Evolutionary conservation across 2,888 invertebrate species (phyloP), one percentile per base, ranked within the genome.

Genomic region (Spodoptera picta): DNA sequence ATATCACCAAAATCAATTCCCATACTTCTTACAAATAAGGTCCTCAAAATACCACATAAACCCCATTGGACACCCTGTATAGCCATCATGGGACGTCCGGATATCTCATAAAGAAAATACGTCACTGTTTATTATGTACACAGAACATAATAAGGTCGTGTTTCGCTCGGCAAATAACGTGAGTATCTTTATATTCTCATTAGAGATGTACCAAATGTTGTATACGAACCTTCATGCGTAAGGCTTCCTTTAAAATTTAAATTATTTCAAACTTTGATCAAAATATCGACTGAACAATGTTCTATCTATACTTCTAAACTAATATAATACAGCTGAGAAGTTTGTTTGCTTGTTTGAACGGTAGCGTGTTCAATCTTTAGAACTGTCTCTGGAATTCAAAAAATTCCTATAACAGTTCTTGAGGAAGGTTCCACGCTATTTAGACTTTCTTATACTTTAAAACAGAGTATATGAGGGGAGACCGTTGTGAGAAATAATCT

Each of bases 141-240:
- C 53, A n/a, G 72, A 75, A 72, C 59, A 76, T 73, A 73, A 73
- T 76, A 76, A 73, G 76, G 56, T 19, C 46, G 19, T 45, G 49
- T 12, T 31, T 60, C 49, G 14, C 36, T 46, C 56, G 56, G 60
- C 43, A 53, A 61, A 31, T 67, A 49, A 76, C 57, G 11, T 12
- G 55, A 75, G 60, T 56, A 71, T 62, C 60, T 43, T 75, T 49
- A 52, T n/a, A 46, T 48, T 46, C 58, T 71, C 59, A 65, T 78
- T 78, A 71, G 46, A 62, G 14, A 60, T 70, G 57, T 58, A 51
- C 55, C 24, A 10, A 53, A 60, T 57, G 48, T 52, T 42, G 47
- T 24, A 52, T 41, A 64, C 43, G 50, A 42, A 10, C 24, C 63
- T 41, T 0, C 14, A 4, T 10, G 11, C 10, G 46, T 50, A 36